Evolutionary conservation across 2,888 invertebrate species (phyloP).

Genomic region (Caenorhabditis virilis): DNA sequence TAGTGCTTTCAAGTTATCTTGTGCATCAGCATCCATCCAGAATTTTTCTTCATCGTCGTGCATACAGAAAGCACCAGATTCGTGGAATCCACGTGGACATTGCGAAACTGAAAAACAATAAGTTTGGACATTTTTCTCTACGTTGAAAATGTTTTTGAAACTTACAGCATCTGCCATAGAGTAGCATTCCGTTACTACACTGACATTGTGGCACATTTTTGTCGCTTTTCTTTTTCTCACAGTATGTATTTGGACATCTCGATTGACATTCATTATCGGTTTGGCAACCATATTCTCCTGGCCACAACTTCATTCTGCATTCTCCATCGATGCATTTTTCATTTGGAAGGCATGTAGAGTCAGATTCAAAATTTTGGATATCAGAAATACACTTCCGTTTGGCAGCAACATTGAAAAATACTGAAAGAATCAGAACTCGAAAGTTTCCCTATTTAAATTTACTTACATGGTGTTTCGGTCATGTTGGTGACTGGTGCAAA

Average conservation of each 20-base stretch:
- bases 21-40: conserved; percentile 61
- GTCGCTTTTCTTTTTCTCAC: conserved; percentile 59
- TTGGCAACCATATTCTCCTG: conserved; percentile 66
- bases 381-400: conserved; percentile 50
- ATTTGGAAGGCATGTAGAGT: conserved; percentile 65
- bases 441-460: neutral
- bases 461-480: conserved; percentile 48
- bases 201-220: conserved; percentile 64
- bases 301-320: conserved; percentile 65
- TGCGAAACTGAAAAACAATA: conserved; percentile 57
- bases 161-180: conserved; percentile 66
- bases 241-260: conserved; percentile 62
- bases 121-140: neutral
- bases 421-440: conserved; percentile 33
- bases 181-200: conserved; percentile 59
- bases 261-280: conserved; percentile 59
- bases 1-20: conserved; percentile 57
- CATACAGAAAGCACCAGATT: conserved; percentile 61
- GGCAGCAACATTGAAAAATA: conserved; percentile 65
- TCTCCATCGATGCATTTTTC: conserved; percentile 66
- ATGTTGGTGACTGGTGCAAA: conserved; percentile 60
- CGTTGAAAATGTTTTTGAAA: neutral
- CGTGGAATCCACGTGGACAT: conserved; percentile 63
- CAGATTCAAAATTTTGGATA: conserved; percentile 53
- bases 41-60: conserved; percentile 65